Conservation (phyloP, 2,113 vertebrate species). For the Cryptotis parvus region DNA sequence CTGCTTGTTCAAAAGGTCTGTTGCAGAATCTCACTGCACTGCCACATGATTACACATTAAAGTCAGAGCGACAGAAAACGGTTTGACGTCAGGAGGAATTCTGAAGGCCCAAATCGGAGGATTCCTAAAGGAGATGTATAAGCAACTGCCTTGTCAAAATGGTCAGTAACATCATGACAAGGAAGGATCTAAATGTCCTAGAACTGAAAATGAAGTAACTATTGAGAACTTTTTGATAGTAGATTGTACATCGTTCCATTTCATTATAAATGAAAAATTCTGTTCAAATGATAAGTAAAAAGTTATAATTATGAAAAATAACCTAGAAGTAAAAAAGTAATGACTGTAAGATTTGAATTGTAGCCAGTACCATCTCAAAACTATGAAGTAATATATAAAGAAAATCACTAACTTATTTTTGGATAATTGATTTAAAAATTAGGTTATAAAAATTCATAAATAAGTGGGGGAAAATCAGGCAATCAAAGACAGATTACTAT, state of each 20-base stretch:
- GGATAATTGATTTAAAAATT: conserved; percentile 63
- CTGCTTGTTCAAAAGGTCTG: not conserved
- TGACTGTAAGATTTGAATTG: conserved; percentile 57
- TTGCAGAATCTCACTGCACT: not conserved
- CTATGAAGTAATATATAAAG: conserved; percentile 51
- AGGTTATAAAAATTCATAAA: conserved; percentile 72
- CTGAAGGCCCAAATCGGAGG: not conserved
- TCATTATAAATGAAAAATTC: conserved; percentile 41
- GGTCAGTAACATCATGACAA: not conserved
- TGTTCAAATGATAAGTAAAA: conserved; percentile 48
- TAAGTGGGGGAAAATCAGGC: conserved; percentile 60
- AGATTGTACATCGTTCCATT: conserved; percentile 9
- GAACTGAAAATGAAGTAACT: conserved; percentile 2
- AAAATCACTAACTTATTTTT: conserved; percentile 63
- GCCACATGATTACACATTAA: not conserved
- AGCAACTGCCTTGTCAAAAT: not conserved
- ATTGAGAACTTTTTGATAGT: conserved; percentile 9
- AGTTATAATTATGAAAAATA: conserved; percentile 61
- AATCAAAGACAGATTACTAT: conserved; percentile 52
- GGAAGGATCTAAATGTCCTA: not conserved
- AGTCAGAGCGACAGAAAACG: not conserved
- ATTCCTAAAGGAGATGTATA: not conserved
- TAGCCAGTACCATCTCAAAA: conserved; percentile 45
- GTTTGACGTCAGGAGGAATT: not conserved
- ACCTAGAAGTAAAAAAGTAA: conserved; percentile 48